Evolutionary conservation across 2,113 vertebrate genomes (phyloP).

Genomic region (Callocephalon fimbriatum): DNA sequence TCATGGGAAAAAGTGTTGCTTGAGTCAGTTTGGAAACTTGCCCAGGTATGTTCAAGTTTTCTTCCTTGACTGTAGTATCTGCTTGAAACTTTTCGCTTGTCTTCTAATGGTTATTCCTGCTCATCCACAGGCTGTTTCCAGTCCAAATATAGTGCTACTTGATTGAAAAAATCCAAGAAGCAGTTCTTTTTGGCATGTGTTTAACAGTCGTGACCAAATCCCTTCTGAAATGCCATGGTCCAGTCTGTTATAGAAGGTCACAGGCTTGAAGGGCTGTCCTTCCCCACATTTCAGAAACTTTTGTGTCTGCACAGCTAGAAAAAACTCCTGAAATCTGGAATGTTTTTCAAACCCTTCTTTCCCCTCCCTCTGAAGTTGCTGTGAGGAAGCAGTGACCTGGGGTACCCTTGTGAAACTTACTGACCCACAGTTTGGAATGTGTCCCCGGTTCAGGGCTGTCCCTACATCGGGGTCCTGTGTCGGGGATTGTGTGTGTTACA

Average conservation of each 20-base stretch:
- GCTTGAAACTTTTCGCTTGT: slow-evolving; percentile 51
- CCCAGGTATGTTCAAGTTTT: slow-evolving; percentile 41
- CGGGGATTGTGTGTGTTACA: background rate
- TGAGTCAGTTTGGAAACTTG: slow-evolving; percentile 57
- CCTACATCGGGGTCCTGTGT: background rate
- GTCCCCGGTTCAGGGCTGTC: background rate
- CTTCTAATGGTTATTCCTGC: slow-evolving; percentile 50
- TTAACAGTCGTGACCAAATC: slow-evolving; percentile 27
- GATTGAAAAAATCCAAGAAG: slow-evolving; percentile 29
- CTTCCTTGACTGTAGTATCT: slow-evolving; percentile 44
- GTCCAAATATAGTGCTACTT: slow-evolving; percentile 67
- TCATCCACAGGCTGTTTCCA: slow-evolving; percentile 62
- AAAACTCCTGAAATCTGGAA: background rate
- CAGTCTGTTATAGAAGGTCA: slow-evolving; percentile 42
- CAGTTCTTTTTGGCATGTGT: background rate
- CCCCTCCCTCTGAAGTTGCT: background rate
- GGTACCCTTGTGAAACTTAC: background rate
- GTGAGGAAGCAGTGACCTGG: slow-evolving; percentile 7
- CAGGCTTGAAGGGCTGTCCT: slow-evolving; percentile 1
- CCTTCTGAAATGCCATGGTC: slow-evolving; percentile 17
- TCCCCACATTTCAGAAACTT: background rate
- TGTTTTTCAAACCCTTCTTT: slow-evolving; percentile 7
- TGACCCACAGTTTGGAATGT: background rate
- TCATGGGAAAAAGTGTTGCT: slow-evolving; percentile 60
- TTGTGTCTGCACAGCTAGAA: slow-evolving; percentile 4